These are phyloP conservation scores for Antechinus stuartii DNA, from an alignment of 2,113 vertebrate species.

Conservation along the genomic window DNA sequence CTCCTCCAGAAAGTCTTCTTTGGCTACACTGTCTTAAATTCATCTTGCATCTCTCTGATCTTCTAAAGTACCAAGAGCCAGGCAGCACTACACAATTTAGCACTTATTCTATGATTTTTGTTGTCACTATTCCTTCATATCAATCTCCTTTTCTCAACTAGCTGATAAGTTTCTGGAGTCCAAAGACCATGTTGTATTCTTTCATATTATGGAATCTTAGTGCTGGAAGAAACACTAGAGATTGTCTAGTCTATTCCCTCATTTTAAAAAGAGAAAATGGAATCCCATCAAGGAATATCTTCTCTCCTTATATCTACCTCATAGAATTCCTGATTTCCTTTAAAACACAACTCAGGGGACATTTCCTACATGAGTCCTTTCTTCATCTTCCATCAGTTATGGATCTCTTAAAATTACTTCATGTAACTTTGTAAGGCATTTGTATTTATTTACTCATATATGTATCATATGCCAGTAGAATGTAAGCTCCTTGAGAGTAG, in stretches of 20 bases:
- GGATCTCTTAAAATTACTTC: not conserved
- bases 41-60: not conserved
- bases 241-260: not conserved
- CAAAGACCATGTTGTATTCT: not conserved
- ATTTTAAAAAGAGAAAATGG: not conserved
- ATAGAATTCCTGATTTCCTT: no score
- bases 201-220: not conserved
- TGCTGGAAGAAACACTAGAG: not conserved
- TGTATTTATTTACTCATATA: not conserved
- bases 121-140: not conserved
- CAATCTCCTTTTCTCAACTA: not conserved
- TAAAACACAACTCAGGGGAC: no score
- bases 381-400: not conserved
- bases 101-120: not conserved
- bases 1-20: not conserved
- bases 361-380: not conserved
- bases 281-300: not conserved
- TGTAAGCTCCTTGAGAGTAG: not conserved
- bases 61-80: not conserved
- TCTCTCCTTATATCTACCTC: not conserved
- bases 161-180: not conserved
- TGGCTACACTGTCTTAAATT: not conserved
- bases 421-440: not conserved
- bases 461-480: not conserved
- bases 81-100: not conserved